Evolutionary conservation across 2,888 invertebrate species (phyloP).

Genomic region (Melieria crassipennis): DNA sequence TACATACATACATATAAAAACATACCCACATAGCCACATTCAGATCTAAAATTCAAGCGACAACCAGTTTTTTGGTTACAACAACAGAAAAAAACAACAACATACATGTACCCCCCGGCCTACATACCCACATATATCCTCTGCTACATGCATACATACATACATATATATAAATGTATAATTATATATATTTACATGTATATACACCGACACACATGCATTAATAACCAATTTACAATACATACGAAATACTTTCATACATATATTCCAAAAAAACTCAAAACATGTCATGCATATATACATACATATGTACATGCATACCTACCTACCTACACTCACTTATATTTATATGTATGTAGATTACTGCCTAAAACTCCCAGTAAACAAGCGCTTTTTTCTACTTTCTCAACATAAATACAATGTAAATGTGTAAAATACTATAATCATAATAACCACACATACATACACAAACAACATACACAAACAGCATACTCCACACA

Average conservation of each 20-base stretch:
- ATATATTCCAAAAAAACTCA: too few relatives aligned
- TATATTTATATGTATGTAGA: constrained; percentile 33
- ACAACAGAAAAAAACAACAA: too few relatives aligned
- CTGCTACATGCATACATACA: background rate
- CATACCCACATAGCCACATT: background rate
- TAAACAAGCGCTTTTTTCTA: background rate
- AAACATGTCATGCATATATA: constrained; percentile 25
- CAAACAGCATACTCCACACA: background rate
- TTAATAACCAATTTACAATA: too few relatives aligned
- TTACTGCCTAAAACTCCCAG: background rate
- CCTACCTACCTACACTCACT: constrained; percentile 38
- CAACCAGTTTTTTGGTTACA: too few relatives aligned
- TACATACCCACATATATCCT: too few relatives aligned
- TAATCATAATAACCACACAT: background rate
- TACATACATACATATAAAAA: background rate
- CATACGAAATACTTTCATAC: too few relatives aligned
- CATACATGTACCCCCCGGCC: too few relatives aligned
- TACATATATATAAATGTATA: constrained; percentile 11
- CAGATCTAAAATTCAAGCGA: background rate
- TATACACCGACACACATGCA: constrained; percentile 33
- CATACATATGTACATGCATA: constrained; percentile 28
- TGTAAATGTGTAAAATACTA: constrained; percentile 8
- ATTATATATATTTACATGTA: constrained; percentile 28
- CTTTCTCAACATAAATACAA: background rate
- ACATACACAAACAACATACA: background rate